Evolutionary conservation across 2,113 vertebrate genomes (phyloP).

Genomic region (Toxostoma redivivum): DNA sequence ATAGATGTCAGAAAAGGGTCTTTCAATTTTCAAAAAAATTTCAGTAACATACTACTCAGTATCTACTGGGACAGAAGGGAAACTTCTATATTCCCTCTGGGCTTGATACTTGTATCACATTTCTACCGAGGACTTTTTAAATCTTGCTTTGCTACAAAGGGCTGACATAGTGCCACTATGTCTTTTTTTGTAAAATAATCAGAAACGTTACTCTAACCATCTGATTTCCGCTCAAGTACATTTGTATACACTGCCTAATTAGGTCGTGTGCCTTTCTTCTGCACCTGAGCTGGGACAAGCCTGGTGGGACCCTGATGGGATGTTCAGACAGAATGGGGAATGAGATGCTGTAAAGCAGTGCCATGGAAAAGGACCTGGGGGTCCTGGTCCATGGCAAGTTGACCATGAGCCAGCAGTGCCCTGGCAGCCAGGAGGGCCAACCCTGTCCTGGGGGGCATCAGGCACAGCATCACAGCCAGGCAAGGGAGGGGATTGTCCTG

Average conservation of each 20-base stretch:
- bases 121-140: not conserved
- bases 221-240: not conserved
- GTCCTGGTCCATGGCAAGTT: rapidly evolving
- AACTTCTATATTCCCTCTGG: not conserved
- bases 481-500: not conserved
- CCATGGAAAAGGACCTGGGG: rapidly evolving
- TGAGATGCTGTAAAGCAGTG: rapidly evolving
- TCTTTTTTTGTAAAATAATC: not conserved
- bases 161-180: not conserved
- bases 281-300: not conserved
- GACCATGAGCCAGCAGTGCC: not conserved
- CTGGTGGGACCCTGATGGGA: too few relatives aligned
- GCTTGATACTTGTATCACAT: not conserved
- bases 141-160: not conserved
- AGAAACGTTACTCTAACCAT: not conserved
- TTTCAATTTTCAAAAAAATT: not conserved
- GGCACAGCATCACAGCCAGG: rapidly evolving
- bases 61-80: not conserved
- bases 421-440: not conserved
- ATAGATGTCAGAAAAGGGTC: not conserved
- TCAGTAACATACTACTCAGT: not conserved
- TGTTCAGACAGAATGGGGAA: not conserved
- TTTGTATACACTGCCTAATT: not conserved
- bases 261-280: not conserved
- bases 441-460: not conserved